These are phyloP conservation scores for Leptopilina myrica DNA, from an alignment of 2,888 invertebrate genomes.

Conservation along the genomic window DNA sequence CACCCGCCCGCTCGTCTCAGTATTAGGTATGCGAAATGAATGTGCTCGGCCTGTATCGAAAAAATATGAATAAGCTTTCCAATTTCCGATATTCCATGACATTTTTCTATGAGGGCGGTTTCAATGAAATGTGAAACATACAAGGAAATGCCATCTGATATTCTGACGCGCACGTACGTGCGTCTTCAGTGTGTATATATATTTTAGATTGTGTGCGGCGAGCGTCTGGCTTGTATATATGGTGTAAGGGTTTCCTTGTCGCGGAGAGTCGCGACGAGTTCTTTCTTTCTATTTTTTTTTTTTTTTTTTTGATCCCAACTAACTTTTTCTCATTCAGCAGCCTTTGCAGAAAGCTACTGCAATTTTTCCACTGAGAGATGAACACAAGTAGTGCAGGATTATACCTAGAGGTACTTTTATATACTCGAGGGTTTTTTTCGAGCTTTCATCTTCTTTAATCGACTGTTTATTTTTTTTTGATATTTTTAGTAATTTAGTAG, in stretches of 20 bases:
- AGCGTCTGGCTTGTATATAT: slow-evolving; percentile 44
- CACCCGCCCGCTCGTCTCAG: slow-evolving; percentile 58
- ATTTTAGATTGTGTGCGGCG: slow-evolving; percentile 36
- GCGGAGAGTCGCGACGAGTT: slow-evolving; percentile 46
- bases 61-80: slow-evolving; percentile 76
- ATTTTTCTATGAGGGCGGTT: slow-evolving; percentile 74
- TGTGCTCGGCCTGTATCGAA: slow-evolving; percentile 68
- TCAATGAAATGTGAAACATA: slow-evolving; percentile 73
- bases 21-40: slow-evolving; percentile 72
- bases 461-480: slow-evolving; percentile 5
- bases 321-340: slow-evolving; percentile 51
- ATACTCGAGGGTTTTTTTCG: background rate
- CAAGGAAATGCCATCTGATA: slow-evolving; percentile 74
- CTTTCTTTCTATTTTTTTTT: no score
- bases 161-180: slow-evolving; percentile 65
- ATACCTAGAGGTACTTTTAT: slow-evolving; percentile 2
- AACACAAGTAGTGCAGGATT: slow-evolving; percentile 17
- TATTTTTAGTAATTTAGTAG: background rate
- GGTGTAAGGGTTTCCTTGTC: slow-evolving; percentile 45
- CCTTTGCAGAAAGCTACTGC: background rate
- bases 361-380: slow-evolving; percentile 5
- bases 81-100: slow-evolving; percentile 75
- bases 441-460: slow-evolving; percentile 5
- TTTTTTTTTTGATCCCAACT: slow-evolving; percentile 50
- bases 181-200: slow-evolving; percentile 42